A percentile compares a stretch with the other conserved stretches of the same genome.
Evolutionary conservation across 2,888 invertebrate species (phyloP).

Genomic region (Heterodera filipjevi): DNA sequence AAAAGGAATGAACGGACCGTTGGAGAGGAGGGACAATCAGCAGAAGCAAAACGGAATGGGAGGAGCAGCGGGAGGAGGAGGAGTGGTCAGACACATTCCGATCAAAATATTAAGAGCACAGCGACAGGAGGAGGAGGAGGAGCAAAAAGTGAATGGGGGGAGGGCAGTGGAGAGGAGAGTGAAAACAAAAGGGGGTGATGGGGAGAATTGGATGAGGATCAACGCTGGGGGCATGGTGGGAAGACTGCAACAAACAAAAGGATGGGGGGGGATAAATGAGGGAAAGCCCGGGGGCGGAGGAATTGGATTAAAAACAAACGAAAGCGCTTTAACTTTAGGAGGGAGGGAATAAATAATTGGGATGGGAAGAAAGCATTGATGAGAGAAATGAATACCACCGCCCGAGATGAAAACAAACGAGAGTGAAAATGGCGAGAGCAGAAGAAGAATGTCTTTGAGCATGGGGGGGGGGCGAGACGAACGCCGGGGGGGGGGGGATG

Average conservation of each 20-base stretch:
- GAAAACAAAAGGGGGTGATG: not conserved
- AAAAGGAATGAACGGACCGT: not conserved
- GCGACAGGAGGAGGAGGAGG: not conserved
- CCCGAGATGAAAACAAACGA: not conserved
- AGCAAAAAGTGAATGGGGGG: not conserved
- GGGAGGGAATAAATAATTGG: too few species aligned
- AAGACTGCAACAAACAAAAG: too few species aligned
- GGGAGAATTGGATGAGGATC: too few species aligned
- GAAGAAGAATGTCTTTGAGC: not conserved
- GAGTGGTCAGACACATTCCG: conserved; percentile 17
- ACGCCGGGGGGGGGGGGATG: not conserved
- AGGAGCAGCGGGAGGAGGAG: not conserved
- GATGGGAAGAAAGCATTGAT: too few species aligned
- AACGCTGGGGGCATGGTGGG: too few species aligned
- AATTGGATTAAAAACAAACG: too few species aligned
- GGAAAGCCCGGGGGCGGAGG: too few species aligned
- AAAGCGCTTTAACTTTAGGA: too few species aligned
- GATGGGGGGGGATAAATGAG: too few species aligned
- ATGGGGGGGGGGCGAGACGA: not conserved
- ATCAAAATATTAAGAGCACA: not conserved
- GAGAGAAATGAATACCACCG: too few species aligned
- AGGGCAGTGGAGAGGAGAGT: not conserved
- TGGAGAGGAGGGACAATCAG: not conserved
- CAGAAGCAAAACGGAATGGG: not conserved
- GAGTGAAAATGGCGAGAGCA: not conserved